phyloP scores from a whole-genome alignment of 2,888 invertebrate genomes.

The Aelia acuminata region DNA sequence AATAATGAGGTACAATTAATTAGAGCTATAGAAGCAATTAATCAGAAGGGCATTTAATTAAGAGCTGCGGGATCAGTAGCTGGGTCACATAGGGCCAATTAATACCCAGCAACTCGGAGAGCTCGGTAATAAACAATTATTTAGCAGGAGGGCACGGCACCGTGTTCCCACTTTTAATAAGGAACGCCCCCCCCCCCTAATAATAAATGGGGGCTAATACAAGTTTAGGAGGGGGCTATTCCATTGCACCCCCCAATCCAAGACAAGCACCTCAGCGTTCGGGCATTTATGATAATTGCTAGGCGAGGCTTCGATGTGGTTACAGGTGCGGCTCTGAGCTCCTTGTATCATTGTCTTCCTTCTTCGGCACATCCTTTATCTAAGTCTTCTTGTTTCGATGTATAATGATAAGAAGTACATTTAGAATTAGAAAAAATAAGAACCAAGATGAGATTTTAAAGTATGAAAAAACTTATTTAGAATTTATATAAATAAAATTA shows the following conservation, averaged over 20 bases:
- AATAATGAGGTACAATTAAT: constrained; percentile 4
- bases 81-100: constrained; percentile 54
- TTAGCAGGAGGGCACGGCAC: background rate
- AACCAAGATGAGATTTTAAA: no score
- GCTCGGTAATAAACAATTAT: constrained; percentile 54
- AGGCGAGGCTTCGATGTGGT: background rate
- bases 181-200: constrained; percentile 21
- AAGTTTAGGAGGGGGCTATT: constrained; percentile 34
- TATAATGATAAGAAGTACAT: no score
- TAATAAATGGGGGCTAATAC: constrained; percentile 58
- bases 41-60: constrained; percentile 47
- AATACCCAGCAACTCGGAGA: constrained; percentile 13
- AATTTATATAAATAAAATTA: no score
- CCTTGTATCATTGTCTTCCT: constrained; percentile 3
- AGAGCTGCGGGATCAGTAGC: background rate
- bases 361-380: background rate
- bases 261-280: background rate
- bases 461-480: no score
- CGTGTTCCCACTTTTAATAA: constrained; percentile 60
- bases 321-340: background rate
- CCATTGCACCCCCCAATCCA: no score
- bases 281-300: constrained; percentile 21
- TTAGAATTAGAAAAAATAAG: no score
- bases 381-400: no score
- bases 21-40: background rate